Base-by-base conservation (phyloP, 2,888 invertebrate species). In the Osmoderma eremita region DNA sequence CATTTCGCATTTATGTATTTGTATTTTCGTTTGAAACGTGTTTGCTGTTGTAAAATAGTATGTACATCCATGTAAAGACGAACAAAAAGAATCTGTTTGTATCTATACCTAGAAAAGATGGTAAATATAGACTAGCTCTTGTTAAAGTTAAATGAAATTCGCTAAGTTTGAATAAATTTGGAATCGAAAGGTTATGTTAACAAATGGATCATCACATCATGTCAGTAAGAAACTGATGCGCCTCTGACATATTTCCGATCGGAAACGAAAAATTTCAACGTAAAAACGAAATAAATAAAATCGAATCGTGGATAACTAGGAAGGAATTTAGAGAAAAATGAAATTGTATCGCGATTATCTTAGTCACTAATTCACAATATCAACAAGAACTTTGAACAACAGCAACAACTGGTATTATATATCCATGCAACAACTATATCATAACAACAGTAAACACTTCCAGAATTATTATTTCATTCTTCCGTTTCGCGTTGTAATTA, bases 371-470 rank as follows among this genome's bases (percentile, higher is more conserved):
- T 51, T 13, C 12, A 30, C 50, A 24, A 51, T 12, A 51, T 22
- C 24, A 30, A 51, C 22, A 51, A 24, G 15, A 51, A 22, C 30
- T 20, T 4, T 30, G n/a, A n/a, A n/a, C n/a, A n/a, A n/a, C n/a
- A n/a, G n/a, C n/a, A n/a, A 51, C 50, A 51, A 51, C 15, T 48
- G 3, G 6, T 51, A 22, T 24, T n/a, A n/a, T n/a, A n/a, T n/a
- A 12, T 30, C 50, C 50, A 51, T 51, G 50, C 50, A 51, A 51
- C 50, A 51, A 30, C 50, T 51, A 51, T 51, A 22, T 51, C 20
- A 51, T 51, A 51, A 51, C 50, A 51, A 51, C 50, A 51, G 50
- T 51, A 30, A 51, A 22, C 24, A 51, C 50, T 51, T 51, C 50
- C 50, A 51, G 50, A 15, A 51, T 51, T 51, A 30, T 30, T 30